Evolutionary conservation across 2,113 vertebrate species (phyloP).

Genomic region (Chionis minor): DNA sequence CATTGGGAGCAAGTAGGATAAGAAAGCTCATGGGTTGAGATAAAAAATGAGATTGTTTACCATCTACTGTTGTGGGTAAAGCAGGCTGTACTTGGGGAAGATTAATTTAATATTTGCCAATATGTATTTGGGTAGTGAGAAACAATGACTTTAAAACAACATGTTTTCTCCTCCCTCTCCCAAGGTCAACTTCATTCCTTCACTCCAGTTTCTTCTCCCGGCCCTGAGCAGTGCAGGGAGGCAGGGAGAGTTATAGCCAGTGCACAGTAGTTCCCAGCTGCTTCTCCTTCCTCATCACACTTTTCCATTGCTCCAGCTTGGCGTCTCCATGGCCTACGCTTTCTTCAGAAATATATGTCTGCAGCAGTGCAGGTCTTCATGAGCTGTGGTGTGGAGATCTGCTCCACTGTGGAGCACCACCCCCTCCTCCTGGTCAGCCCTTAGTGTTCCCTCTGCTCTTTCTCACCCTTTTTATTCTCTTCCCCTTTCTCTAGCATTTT

Average conservation of each 20-base stretch:
- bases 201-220: not conserved
- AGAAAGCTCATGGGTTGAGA: not conserved
- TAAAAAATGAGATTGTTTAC: not conserved
- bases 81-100: not conserved
- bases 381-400: not conserved
- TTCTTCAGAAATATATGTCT: not conserved
- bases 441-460: not conserved
- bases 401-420: not conserved
- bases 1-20: not conserved
- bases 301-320: fast-evolving
- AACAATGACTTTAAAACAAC: not conserved
- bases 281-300: not conserved
- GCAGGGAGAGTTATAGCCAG: not conserved
- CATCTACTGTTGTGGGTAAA: not conserved
- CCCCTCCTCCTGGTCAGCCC: not conserved
- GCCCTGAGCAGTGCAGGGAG: too few relatives aligned
- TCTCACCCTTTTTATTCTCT: not conserved
- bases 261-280: not conserved
- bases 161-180: not conserved
- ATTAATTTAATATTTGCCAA: not conserved
- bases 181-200: not conserved
- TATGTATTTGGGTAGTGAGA: not conserved
- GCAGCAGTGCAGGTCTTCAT: fast-evolving
- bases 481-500: not conserved
- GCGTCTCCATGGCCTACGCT: not conserved